Evolutionary conservation across 2,888 invertebrate species (phyloP).

Genomic region (Tridacna crocea): DNA sequence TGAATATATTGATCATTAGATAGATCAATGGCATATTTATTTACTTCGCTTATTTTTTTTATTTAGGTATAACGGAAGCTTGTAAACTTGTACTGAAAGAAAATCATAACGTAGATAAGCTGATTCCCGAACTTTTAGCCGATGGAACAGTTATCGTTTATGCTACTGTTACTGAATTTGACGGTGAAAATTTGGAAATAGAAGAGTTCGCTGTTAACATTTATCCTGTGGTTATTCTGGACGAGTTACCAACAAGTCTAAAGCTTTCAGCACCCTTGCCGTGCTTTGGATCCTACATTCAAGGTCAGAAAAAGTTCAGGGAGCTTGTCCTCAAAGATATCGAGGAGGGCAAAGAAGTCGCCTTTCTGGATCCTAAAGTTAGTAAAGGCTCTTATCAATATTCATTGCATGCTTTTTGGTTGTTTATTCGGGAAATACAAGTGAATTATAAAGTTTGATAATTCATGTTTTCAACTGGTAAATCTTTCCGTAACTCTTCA

Average conservation of each 20-base stretch:
- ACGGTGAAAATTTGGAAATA: conserved; percentile 45
- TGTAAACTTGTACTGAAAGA: conserved; percentile 46
- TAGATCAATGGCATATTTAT: too few relatives aligned
- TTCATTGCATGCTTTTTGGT: too few relatives aligned
- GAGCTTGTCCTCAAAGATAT: conserved; percentile 51
- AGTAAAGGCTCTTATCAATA: not conserved
- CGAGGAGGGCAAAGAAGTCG: conserved; percentile 59
- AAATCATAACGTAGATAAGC: conserved; percentile 57
- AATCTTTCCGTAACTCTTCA: too few relatives aligned
- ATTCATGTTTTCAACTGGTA: too few relatives aligned
- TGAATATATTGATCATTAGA: too few relatives aligned
- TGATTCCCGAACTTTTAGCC: conserved; percentile 35
- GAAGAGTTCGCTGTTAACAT: conserved; percentile 58
- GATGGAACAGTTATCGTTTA: conserved; percentile 61
- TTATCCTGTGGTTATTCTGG: conserved; percentile 59
- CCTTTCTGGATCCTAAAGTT: conserved; percentile 62
- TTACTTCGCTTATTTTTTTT: too few relatives aligned
- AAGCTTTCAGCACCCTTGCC: conserved; percentile 64
- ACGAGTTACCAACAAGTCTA: conserved; percentile 60
- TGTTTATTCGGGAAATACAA: too few relatives aligned
- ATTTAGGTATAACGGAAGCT: conserved; percentile 47
- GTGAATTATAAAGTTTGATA: too few relatives aligned
- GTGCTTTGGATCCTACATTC: conserved; percentile 61
- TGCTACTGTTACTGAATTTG: conserved; percentile 46
- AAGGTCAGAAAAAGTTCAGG: conserved; percentile 58